phyloP scores from a whole-genome alignment of 2,797 vertebrate genomes.

The Eutrigla gurnardus region DNA sequence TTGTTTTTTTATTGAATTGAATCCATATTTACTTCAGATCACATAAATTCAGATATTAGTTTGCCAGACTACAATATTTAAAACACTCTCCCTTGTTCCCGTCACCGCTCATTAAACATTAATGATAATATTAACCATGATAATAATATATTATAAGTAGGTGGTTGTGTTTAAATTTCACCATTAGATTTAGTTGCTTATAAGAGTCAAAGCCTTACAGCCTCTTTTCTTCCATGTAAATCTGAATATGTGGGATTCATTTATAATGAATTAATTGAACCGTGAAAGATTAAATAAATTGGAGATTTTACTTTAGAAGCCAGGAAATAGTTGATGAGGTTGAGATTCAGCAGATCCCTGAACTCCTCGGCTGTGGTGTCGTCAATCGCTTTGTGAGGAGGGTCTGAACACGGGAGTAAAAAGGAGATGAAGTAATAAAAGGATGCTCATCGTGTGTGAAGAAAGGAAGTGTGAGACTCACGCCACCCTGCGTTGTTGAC shows the following conservation, averaged over 20 bases:
- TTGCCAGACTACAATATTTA: neutral
- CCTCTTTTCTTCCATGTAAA: neutral
- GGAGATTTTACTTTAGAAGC: slow-evolving; percentile 83
- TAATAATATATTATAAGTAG: neutral
- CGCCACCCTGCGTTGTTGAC: slow-evolving; percentile 89
- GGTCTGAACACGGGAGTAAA: slow-evolving; percentile 76
- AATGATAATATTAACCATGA: neutral
- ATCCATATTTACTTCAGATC: neutral
- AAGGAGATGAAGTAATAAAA: neutral
- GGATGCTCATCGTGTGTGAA: too few species aligned
- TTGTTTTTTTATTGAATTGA: neutral
- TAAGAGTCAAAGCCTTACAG: neutral
- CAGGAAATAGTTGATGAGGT: slow-evolving; percentile 85
- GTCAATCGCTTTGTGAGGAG: slow-evolving; percentile 82
- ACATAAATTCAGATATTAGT: neutral
- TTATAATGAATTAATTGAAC: neutral
- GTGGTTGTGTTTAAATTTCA: neutral
- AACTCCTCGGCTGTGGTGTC: slow-evolving; percentile 86
- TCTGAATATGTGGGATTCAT: neutral
- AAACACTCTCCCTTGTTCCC: neutral
- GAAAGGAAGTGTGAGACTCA: slow-evolving; percentile 72
- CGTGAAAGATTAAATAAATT: neutral
- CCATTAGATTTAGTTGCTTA: neutral
- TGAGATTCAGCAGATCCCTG: slow-evolving; percentile 85
- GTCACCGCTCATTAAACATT: neutral